A percentile compares a stretch with the other conserved stretches of the same genome.
Evolutionary conservation across 1,140 invertebrate species (phyloP).

Genomic region (Sinonovacula constricta): DNA sequence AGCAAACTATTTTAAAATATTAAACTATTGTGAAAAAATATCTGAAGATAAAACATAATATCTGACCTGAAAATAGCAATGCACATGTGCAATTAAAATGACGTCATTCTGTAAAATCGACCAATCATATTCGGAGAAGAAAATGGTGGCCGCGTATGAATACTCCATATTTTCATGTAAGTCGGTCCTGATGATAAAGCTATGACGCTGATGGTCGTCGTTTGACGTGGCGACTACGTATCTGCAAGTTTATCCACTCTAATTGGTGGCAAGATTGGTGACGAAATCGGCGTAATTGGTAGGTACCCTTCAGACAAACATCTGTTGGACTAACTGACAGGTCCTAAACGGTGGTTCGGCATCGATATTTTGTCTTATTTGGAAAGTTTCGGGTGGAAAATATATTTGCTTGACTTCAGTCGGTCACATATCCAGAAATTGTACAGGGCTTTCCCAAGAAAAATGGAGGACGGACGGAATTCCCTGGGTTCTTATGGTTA

Average conservation of each 20-base stretch:
- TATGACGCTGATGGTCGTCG: conserved; percentile 93
- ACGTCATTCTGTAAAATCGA: conserved; percentile 24
- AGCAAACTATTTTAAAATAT: no score
- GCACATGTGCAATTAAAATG: no score
- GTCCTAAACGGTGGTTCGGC: conserved; percentile 14
- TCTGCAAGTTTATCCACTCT: conserved; percentile 92
- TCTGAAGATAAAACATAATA: no score
- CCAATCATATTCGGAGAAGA: conserved; percentile 26
- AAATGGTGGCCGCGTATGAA: conserved; percentile 40
- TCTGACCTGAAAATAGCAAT: no score
- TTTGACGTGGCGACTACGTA: conserved; percentile 97
- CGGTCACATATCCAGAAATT: conserved; percentile 1
- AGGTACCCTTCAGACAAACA: conserved; percentile 83
- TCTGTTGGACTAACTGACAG: conserved; percentile 69
- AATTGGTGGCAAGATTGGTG: conserved; percentile 93
- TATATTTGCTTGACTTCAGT: neutral
- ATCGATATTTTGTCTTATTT: conserved; percentile 6
- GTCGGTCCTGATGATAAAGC: conserved; percentile 73
- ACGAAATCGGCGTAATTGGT: conserved; percentile 96
- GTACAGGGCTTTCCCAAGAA: conserved; percentile 36
- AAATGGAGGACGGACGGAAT: conserved; percentile 20
- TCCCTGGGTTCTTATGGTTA: conserved; percentile 17
- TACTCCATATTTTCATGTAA: conserved; percentile 51
- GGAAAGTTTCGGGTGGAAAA: neutral
- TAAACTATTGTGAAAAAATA: no score